phyloP scores from a whole-genome alignment of 1,140 invertebrate species.

The Nilaparvata lugens region DNA sequence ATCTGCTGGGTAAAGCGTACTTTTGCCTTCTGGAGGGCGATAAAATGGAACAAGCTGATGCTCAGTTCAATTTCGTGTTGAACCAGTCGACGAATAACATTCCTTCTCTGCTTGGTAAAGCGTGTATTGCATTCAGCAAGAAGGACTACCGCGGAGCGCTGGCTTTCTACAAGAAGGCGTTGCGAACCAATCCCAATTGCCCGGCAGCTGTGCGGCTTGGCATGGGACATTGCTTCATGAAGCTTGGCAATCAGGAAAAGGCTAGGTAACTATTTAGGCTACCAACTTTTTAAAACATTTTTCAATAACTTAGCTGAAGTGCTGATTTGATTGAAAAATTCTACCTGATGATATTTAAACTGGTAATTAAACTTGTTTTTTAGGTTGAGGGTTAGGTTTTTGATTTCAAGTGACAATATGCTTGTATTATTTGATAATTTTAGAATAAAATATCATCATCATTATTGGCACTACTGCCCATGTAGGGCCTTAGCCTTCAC shows the following conservation, averaged over 20 bases:
- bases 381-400: too few species aligned
- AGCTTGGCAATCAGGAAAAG: conserved; percentile 92
- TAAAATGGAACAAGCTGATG: conserved; percentile 99
- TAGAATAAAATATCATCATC: too few species aligned
- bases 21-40: conserved; percentile 97
- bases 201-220: conserved; percentile 93
- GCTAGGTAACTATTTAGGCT: conserved; percentile 50
- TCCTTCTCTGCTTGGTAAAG: conserved; percentile 93
- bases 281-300: too few species aligned
- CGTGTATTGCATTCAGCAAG: conserved; percentile 91
- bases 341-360: too few species aligned
- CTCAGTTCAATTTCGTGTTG: conserved; percentile 98
- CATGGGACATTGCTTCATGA: conserved; percentile 98
- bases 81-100: conserved; percentile 95
- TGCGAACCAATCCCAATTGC: conserved; percentile 92
- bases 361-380: too few species aligned
- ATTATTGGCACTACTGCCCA: too few species aligned
- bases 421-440: too few species aligned
- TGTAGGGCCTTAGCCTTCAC: too few species aligned
- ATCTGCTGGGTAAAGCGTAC: conserved; percentile 93
- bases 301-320: too few species aligned
- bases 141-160: conserved; percentile 91
- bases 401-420: too few species aligned
- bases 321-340: too few species aligned
- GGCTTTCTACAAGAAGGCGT: conserved; percentile 95